phyloP scores from a whole-genome alignment of 2,888 invertebrate species.

The Rhingia rostrata region DNA sequence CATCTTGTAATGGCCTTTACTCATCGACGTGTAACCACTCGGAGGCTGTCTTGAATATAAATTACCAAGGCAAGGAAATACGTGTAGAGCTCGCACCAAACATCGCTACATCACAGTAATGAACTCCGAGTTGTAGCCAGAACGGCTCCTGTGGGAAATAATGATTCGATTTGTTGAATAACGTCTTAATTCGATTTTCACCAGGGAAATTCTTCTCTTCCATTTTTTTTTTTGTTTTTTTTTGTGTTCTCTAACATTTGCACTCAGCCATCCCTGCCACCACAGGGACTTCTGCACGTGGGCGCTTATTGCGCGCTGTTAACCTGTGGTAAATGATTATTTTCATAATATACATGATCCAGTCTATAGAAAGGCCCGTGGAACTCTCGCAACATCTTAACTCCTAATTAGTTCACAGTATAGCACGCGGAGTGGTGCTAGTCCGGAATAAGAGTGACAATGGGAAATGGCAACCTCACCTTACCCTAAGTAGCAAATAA shows the following conservation, averaged over 20 bases:
- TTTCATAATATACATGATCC: conserved; percentile 3
- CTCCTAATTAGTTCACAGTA: conserved; percentile 63
- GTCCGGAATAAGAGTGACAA: conserved; percentile 59
- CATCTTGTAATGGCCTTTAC: conserved; percentile 46
- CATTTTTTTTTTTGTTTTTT: conserved; percentile 8
- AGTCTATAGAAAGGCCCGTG: neutral
- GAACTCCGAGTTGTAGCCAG: conserved; percentile 51
- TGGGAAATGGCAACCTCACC: conserved; percentile 44
- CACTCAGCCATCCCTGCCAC: neutral
- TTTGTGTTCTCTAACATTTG: neutral
- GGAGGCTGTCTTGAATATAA: conserved; percentile 69
- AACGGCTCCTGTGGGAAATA: conserved; percentile 68
- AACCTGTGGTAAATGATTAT: conserved; percentile 38
- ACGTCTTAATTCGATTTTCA: conserved; percentile 70
- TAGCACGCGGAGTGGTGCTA: conserved; percentile 13
- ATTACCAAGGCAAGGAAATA: conserved; percentile 58
- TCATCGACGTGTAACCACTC: conserved; percentile 30
- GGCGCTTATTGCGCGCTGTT: neutral
- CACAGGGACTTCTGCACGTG: neutral
- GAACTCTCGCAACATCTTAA: conserved; percentile 37
- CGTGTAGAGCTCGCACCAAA: conserved; percentile 36
- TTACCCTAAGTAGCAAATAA: conserved; percentile 66
- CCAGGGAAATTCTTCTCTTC: conserved; percentile 52
- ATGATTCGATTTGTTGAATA: conserved; percentile 71
- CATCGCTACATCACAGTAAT: conserved; percentile 34